Evolutionary conservation across 2,797 vertebrate species (phyloP).

Genomic region (Chiropotes sagulatus): DNA sequence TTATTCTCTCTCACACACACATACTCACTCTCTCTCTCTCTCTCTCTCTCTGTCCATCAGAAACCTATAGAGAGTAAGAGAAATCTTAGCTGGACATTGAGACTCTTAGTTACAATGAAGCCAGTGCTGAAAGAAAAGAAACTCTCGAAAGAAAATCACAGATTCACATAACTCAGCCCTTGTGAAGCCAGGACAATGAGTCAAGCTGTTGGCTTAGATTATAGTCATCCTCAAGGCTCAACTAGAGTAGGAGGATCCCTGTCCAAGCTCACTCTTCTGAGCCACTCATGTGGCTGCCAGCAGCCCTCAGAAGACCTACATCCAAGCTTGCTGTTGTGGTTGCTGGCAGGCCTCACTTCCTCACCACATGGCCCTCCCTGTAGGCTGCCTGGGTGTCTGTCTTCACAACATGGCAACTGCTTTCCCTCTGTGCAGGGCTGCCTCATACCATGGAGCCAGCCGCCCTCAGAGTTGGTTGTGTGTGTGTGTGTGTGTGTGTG

Average conservation of each 20-base stretch:
- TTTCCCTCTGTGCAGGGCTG: not conserved
- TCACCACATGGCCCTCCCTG: not conserved
- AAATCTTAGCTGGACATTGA: not conserved
- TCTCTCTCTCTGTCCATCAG: not conserved
- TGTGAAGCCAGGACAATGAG: conserved; percentile 31
- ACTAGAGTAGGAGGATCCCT: not conserved
- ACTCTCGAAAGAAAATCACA: conserved; percentile 9
- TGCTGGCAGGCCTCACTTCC: not conserved
- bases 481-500: too few relatives aligned
- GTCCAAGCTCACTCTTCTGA: conserved; percentile 21
- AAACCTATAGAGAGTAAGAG: not conserved
- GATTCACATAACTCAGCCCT: not conserved
- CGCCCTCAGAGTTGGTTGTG: accelerated
- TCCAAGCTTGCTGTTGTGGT: not conserved
- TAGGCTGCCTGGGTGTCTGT: not conserved
- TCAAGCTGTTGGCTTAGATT: not conserved
- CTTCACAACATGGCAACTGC: not conserved
- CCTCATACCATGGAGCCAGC: not conserved
- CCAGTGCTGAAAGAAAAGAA: conserved; percentile 11
- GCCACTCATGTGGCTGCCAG: not conserved
- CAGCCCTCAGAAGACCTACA: not conserved
- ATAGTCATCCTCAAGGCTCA: conserved; percentile 6
- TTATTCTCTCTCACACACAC: not conserved
- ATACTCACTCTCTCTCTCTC: too few relatives aligned
- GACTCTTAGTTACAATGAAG: not conserved